These are phyloP conservation scores for Dromiciops gliroides DNA, from an alignment of 2,113 vertebrate genomes.

Conservation along the genomic window DNA sequence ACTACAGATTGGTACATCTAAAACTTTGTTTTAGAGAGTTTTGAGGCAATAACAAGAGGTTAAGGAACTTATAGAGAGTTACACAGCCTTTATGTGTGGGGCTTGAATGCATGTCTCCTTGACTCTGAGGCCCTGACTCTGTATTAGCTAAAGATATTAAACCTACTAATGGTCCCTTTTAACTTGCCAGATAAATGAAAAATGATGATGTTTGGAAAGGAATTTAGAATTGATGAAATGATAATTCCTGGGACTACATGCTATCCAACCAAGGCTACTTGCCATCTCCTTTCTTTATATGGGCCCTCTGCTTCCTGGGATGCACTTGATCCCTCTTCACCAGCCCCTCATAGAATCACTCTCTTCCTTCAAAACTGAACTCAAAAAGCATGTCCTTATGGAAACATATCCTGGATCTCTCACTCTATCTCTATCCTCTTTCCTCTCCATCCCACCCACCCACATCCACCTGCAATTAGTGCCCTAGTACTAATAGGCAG, in stretches of 20 bases:
- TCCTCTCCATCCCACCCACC: no score
- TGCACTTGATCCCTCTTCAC: not conserved
- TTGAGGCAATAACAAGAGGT: not conserved
- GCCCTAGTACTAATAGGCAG: no score
- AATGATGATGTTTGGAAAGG: conserved; percentile 9
- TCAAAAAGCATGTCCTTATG: not conserved
- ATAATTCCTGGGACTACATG: not conserved
- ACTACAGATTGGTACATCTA: not conserved
- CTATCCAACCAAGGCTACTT: not conserved
- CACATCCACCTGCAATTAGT: no score
- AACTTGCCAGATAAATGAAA: conserved; percentile 43
- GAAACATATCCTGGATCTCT: not conserved
- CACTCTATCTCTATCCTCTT: not conserved
- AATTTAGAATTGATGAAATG: not conserved
- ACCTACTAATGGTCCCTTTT: conserved; percentile 2
- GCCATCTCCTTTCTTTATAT: not conserved
- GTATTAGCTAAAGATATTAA: not conserved
- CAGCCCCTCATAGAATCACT: not conserved
- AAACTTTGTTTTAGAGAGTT: not conserved
- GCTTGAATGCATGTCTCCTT: not conserved
- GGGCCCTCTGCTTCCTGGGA: not conserved
- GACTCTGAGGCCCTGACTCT: not conserved
- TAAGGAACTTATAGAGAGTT: not conserved
- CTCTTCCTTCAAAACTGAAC: not conserved
- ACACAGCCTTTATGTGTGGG: not conserved